These are phyloP conservation scores for Tragelaphus buxtoni DNA, from an alignment of 2,113 vertebrate genomes.

Conservation along the genomic window DNA sequence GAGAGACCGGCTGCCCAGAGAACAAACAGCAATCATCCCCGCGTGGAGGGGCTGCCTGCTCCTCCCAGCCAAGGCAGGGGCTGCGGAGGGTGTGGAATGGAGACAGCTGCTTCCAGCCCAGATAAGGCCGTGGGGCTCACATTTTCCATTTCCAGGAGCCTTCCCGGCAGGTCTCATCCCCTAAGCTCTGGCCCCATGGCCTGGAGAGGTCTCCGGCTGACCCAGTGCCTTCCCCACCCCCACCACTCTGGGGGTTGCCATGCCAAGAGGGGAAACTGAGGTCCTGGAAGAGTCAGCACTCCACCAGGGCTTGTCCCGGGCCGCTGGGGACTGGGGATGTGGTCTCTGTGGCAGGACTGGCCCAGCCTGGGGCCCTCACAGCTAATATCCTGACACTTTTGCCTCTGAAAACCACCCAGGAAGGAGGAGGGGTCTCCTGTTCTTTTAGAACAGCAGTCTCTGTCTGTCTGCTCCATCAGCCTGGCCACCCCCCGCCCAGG, in stretches of 20 bases:
- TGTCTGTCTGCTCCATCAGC: not conserved
- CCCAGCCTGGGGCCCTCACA: not conserved
- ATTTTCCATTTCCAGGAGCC: slow-evolving; percentile 60
- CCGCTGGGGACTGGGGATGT: not conserved
- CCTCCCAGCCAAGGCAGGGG: not conserved
- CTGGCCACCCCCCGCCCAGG: not conserved
- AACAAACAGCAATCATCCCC: not conserved
- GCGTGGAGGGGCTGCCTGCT: not conserved
- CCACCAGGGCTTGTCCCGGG: not conserved
- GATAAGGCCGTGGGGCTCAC: slow-evolving; percentile 58
- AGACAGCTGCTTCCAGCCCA: slow-evolving; percentile 57
- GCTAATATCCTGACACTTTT: not conserved
- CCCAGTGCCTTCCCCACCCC: not conserved
- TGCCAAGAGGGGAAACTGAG: not conserved
- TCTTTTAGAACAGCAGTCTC: not conserved
- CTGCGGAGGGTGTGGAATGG: not conserved
- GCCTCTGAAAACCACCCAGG: not conserved
- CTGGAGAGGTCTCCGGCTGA: not conserved
- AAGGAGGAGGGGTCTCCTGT: not conserved
- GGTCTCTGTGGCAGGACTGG: not conserved
- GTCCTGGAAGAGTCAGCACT: not conserved
- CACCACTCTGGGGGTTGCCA: not conserved
- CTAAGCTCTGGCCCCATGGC: not conserved
- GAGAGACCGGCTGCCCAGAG: not conserved
- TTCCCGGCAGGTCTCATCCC: not conserved